phyloP scores from a whole-genome alignment of 2,888 invertebrate species.

The Eretmocerus hayati region DNA sequence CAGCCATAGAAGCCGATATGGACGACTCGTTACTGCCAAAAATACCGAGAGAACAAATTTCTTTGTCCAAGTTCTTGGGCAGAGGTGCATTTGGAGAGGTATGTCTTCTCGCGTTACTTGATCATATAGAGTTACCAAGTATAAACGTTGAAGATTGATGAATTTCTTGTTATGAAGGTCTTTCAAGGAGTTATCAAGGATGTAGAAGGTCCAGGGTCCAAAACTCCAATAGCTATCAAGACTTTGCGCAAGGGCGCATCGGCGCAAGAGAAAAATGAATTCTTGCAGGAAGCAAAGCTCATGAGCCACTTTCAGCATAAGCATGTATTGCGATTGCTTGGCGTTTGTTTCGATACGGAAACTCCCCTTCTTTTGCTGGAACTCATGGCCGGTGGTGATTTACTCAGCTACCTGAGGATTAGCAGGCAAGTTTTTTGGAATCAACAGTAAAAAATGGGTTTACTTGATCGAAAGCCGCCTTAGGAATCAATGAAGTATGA shows the following conservation, averaged over 20 bases:
- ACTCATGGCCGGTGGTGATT: slow-evolving; percentile 95
- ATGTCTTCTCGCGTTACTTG: too few species aligned
- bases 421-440: slow-evolving; percentile 51
- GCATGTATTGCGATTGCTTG: slow-evolving; percentile 86
- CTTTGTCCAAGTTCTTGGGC: slow-evolving; percentile 81
- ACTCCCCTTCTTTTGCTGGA: slow-evolving; percentile 93
- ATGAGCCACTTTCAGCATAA: slow-evolving; percentile 98
- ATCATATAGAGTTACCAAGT: too few species aligned
- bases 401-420: slow-evolving; percentile 80
- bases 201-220: slow-evolving; percentile 51
- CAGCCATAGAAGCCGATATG: slow-evolving; percentile 59
- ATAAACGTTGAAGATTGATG: too few species aligned
- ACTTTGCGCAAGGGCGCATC: slow-evolving; percentile 87
- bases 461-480: too few species aligned
- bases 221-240: slow-evolving; percentile 86
- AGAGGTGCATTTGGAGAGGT: slow-evolving; percentile 96
- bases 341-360: slow-evolving; percentile 90
- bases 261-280: slow-evolving; percentile 84
- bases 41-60: slow-evolving; percentile 79
- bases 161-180: slow-evolving; percentile 43
- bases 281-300: slow-evolving; percentile 91
- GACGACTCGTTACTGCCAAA: slow-evolving; percentile 78
- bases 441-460: too few species aligned
- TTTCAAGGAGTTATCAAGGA: slow-evolving; percentile 83
- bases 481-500: too few species aligned